Percentiles rank a stretch among this genome's conserved stretches.
These are phyloP conservation scores for Aplysina aerophoba DNA, from an alignment of 37 sponge, comb jelly and placozoan species.

Conservation along the genomic window DNA sequence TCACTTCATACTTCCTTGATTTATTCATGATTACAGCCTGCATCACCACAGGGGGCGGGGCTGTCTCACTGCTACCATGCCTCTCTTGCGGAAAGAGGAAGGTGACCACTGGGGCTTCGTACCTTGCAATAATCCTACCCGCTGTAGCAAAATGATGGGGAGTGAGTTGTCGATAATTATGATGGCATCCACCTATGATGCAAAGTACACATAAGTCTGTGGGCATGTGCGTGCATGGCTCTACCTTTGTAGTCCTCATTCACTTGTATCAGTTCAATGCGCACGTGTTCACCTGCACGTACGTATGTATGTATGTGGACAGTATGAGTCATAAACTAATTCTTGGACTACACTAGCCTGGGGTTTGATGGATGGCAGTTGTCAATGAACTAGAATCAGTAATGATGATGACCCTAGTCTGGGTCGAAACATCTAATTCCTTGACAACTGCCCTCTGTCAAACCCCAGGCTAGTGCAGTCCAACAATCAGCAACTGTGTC, in stretches of 20 bases:
- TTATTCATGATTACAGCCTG: conserved; percentile 35
- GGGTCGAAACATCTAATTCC: no score
- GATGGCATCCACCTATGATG: not conserved
- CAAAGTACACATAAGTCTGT: no score
- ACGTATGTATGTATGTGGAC: not conserved
- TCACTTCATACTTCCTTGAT: conserved; percentile 63
- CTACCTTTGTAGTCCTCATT: conserved; percentile 61
- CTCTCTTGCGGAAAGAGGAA: conserved; percentile 72
- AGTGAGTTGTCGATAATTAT: not conserved
- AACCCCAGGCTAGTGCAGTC: no score
- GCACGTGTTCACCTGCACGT: conserved; percentile 75
- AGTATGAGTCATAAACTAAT: no score
- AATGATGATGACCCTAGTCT: no score
- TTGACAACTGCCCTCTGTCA: no score
- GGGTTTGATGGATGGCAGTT: no score
- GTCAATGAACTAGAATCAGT: no score
- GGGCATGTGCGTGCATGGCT: not conserved
- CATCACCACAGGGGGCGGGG: not conserved
- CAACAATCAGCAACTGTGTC: no score
- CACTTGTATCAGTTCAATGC: conserved; percentile 77
- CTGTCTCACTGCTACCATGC: not conserved
- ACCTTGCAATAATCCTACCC: conserved; percentile 77
- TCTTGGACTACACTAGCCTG: no score
- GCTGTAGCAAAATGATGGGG: conserved; percentile 39
- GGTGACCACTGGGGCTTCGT: conserved; percentile 48